Evolutionary conservation across 2,888 invertebrate species (phyloP).

Genomic region (Magallana nippona): DNA sequence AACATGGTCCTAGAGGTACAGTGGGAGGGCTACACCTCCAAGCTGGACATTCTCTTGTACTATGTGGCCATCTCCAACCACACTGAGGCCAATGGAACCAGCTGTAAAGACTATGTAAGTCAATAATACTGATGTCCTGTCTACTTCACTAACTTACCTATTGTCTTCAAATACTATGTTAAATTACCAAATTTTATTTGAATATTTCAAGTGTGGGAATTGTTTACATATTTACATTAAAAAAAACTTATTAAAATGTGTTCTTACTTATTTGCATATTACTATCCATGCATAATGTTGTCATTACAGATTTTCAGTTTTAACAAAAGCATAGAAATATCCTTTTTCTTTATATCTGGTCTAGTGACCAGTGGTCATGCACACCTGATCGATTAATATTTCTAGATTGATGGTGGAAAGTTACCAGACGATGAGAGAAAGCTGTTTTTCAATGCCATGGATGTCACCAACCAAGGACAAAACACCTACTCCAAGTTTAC

Average conservation of each 20-base stretch:
- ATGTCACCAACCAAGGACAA: slow-evolving; percentile 55
- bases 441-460: slow-evolving; percentile 51
- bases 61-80: slow-evolving; percentile 61
- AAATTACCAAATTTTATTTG: not conserved
- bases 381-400: not conserved
- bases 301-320: no score
- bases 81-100: slow-evolving; percentile 47
- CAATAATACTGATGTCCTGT: no score
- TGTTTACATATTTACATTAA: no score
- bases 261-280: no score
- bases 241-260: no score
- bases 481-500: slow-evolving; percentile 52
- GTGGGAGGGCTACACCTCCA: slow-evolving; percentile 60
- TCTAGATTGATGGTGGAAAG: slow-evolving; percentile 58
- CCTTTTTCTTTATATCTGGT: no score
- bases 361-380: no score
- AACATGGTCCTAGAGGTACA: slow-evolving; percentile 53
- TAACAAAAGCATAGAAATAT: no score
- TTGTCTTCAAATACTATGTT: not conserved
- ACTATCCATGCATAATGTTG: no score
- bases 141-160: no score
- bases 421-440: slow-evolving; percentile 48
- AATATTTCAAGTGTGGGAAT: no score
- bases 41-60: slow-evolving; percentile 64
- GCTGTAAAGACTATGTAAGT: slow-evolving; percentile 63